Conservation (phyloP, 2,888 invertebrate species). For the Neoitamus cyanurus region DNA sequence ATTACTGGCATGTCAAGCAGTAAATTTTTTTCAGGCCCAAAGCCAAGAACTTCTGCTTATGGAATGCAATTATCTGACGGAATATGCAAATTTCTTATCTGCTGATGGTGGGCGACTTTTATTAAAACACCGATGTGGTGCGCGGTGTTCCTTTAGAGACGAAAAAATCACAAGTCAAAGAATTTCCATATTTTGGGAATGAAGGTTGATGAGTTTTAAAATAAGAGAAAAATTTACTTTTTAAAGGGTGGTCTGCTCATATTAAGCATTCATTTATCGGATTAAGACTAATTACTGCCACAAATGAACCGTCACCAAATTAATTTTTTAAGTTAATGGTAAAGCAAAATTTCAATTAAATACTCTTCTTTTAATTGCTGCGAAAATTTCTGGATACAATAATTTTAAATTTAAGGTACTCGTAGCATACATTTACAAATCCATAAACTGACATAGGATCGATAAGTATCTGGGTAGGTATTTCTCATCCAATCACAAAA, state of each 20-base stretch:
- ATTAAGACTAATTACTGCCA: background rate
- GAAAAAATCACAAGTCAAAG: background rate
- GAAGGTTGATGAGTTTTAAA: background rate
- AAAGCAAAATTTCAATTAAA: too few relatives aligned
- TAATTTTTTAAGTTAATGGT: background rate
- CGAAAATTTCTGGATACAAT: background rate
- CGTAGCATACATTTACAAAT: too few relatives aligned
- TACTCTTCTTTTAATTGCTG: too few relatives aligned
- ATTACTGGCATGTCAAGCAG: background rate
- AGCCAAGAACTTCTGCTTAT: background rate
- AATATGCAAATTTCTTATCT: slow-evolving; percentile 1
- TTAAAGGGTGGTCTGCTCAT: background rate
- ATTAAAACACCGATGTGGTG: background rate
- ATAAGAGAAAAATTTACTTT: background rate
- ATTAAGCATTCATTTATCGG: background rate
- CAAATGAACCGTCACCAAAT: background rate
- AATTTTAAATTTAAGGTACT: too few relatives aligned
- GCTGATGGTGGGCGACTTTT: background rate
- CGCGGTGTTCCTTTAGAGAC: background rate
- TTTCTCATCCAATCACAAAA: too few relatives aligned
- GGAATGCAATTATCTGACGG: background rate
- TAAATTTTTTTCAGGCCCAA: background rate
- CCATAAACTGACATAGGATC: too few relatives aligned
- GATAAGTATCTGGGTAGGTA: too few relatives aligned
- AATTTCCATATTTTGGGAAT: background rate